Conservation (phyloP, 2,888 invertebrate species). For the Drosophila lacicola region DNA sequence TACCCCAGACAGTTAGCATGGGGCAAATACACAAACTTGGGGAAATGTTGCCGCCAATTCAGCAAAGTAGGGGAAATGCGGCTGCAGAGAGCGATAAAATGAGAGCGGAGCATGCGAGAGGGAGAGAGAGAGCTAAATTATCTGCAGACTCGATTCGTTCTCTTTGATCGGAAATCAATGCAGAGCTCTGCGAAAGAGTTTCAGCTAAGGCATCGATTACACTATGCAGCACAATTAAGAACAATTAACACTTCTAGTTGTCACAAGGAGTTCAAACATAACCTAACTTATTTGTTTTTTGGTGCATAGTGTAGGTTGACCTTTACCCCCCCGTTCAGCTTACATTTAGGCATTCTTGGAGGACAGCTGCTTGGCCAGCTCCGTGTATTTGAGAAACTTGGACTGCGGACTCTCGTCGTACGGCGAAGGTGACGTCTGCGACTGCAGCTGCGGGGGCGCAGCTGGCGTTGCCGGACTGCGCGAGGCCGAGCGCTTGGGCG, state of each 20-base stretch:
- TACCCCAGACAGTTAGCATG: constrained; percentile 37
- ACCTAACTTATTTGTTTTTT: not conserved
- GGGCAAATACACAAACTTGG: constrained; percentile 41
- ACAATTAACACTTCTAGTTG: not conserved
- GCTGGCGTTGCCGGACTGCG: constrained; percentile 74
- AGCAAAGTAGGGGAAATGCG: constrained; percentile 67
- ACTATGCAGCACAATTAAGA: constrained; percentile 14
- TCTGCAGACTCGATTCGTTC: constrained; percentile 21
- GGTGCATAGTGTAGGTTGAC: constrained; percentile 1
- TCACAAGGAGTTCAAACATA: too few relatives aligned
- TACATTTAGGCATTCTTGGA: constrained; percentile 94
- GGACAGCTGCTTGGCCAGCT: constrained; percentile 98
- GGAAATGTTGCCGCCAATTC: constrained; percentile 61
- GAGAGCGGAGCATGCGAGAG: constrained; percentile 8
- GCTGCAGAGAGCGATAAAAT: constrained; percentile 53
- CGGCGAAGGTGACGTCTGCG: constrained; percentile 69
- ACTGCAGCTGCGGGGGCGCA: constrained; percentile 24
- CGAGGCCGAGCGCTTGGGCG: constrained; percentile 75
- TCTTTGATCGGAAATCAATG: constrained; percentile 53
- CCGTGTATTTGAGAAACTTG: constrained; percentile 99
- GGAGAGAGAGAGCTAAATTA: not conserved
- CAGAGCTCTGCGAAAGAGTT: constrained; percentile 5
- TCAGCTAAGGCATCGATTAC: constrained; percentile 3
- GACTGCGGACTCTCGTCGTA: constrained; percentile 97
- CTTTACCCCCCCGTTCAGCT: not conserved